Evolutionary conservation across 2,888 invertebrate species (phyloP), one percentile per base, ranked within the genome.

Genomic region (Trachelus tabidus): DNA sequence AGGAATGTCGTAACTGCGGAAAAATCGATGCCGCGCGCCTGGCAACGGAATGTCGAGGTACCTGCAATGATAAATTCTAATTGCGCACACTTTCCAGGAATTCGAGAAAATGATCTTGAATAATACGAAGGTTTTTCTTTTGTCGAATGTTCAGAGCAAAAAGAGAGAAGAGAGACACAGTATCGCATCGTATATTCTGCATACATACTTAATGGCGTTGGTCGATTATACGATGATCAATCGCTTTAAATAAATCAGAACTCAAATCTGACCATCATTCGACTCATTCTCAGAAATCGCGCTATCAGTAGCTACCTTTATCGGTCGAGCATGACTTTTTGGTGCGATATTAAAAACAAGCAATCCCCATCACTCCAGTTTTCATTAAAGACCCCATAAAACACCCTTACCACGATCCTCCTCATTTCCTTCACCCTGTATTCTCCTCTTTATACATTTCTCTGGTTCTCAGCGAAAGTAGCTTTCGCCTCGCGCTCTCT

Each of bases 21-120:
- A 75, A 75, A 37, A 68, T 75, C 34, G 35, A 12, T 30, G 75
- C 40, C 9, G 40, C 33, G 33, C n/a, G 68, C 75, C 68, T 30
- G 35, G 75, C 81, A 74, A 75, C 33, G 76, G 78, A 84, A 83
- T 79, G 79, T 73, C 78, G 75, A 34, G 79, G 74, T 76, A 75
- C 35, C 75, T 35, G 75, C 68, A 77, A 78, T 81, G 77, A 81
- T 83, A 82, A 81, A 83, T 82, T 77, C 79, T 78, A 79, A 79
- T 81, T 77, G 79, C 79, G 68, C 73, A 75, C 37, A n/a, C 74
- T 74, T 74, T 74, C 74, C 74, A 37, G 74, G 74, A 74, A 74
- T 12, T 35, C 35, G 9, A 34, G 23, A 30, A 34, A 35, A 35
- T 35, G 15, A 71, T 71, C 71, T 34, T 11, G 33, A 31, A 34